Evolutionary conservation across 1,140 invertebrate genomes (phyloP).

Genomic region (Drosophila arizonae): DNA sequence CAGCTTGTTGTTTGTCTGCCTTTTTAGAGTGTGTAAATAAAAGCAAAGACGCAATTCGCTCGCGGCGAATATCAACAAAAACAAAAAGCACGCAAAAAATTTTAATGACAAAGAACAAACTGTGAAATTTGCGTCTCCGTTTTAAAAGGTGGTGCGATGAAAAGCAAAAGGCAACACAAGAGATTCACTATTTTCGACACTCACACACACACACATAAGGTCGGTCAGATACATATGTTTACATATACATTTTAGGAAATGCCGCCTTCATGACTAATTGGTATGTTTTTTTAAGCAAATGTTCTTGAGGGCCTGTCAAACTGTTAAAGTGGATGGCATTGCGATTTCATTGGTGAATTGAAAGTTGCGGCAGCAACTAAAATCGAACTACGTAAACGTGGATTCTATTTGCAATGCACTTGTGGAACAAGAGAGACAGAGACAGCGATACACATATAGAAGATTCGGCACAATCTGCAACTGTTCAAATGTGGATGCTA

Average conservation of each 20-base stretch:
- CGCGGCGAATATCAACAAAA: constrained; percentile 49
- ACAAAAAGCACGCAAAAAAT: constrained; percentile 31
- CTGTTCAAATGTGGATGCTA: background rate
- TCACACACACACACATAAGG: background rate
- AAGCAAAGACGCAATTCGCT: constrained; percentile 66
- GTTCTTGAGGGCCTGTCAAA: background rate
- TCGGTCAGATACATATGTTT: background rate
- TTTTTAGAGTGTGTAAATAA: constrained; percentile 56
- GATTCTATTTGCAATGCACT: constrained; percentile 28
- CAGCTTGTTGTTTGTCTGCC: constrained; percentile 21
- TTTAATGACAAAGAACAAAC: constrained; percentile 32
- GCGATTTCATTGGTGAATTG: constrained; percentile 25
- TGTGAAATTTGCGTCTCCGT: constrained; percentile 25
- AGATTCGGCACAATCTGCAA: background rate
- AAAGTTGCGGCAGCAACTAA: constrained; percentile 17
- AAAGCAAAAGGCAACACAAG: constrained; percentile 10
- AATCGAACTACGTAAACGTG: background rate
- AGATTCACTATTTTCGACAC: constrained; percentile 21
- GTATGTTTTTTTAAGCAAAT: background rate
- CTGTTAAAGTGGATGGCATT: constrained; percentile 10
- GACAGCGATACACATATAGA: background rate
- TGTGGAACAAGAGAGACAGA: constrained; percentile 17
- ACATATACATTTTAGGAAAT: constrained; percentile 21
- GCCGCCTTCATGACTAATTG: constrained; percentile 47
- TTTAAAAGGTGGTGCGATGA: constrained; percentile 17